Evolutionary conservation across 2,113 vertebrate genomes (phyloP).

Genomic region (Atrichornis clamosus): DNA sequence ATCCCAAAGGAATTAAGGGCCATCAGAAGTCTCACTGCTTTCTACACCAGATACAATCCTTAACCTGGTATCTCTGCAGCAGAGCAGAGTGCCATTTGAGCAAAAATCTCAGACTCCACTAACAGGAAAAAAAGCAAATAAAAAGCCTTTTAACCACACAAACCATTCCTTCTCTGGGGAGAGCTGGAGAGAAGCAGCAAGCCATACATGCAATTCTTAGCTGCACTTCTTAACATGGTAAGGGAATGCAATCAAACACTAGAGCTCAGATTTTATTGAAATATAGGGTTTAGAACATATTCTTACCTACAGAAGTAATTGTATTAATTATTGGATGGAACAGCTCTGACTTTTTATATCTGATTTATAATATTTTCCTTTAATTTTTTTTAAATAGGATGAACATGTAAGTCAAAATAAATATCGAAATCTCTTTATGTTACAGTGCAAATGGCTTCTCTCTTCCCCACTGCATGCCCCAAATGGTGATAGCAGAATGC

Average conservation of each 20-base stretch:
- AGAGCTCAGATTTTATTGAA: not conserved
- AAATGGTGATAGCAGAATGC: conserved; percentile 28
- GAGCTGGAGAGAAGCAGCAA: not conserved
- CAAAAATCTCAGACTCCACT: not conserved
- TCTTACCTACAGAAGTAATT: not conserved
- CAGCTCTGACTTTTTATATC: not conserved
- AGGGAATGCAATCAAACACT: not conserved
- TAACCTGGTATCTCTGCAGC: not conserved
- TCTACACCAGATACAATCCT: not conserved
- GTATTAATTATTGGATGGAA: not conserved
- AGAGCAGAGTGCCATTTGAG: not conserved
- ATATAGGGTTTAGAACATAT: not conserved
- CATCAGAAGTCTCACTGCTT: not conserved
- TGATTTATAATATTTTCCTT: not conserved
- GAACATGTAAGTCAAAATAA: not conserved
- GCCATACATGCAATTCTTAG: not conserved
- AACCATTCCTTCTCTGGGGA: not conserved
- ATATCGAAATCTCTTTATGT: not conserved
- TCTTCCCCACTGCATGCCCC: not conserved
- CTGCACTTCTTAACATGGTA: not conserved
- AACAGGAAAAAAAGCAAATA: not conserved
- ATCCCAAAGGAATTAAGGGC: not conserved
- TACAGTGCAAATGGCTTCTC: not conserved
- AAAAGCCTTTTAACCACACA: not conserved
- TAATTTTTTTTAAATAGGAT: not conserved